Evolutionary conservation across 2,888 invertebrate species (phyloP).

Genomic region (Nephrotoma guestfalica): DNA sequence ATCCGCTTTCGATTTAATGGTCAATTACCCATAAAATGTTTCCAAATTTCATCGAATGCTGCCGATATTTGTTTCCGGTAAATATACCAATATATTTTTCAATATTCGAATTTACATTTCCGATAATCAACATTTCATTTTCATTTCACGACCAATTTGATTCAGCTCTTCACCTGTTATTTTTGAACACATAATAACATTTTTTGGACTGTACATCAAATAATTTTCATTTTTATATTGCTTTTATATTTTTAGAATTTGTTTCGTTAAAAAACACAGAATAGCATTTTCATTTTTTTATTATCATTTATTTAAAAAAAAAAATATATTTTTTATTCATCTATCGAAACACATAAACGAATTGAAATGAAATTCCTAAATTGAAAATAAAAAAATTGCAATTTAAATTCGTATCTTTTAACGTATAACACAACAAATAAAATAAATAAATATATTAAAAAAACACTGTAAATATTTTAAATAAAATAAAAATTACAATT

Average conservation of each 20-base stretch:
- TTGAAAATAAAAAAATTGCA: not conserved
- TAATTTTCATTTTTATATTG: not conserved
- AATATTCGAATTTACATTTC: not conserved
- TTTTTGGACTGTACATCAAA: not conserved
- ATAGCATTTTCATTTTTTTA: not conserved
- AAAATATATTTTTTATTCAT: not conserved
- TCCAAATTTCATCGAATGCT: not conserved
- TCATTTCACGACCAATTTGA: not conserved
- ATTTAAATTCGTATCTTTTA: not conserved
- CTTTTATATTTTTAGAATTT: not conserved
- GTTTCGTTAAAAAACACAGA: not conserved
- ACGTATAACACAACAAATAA: not conserved
- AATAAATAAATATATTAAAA: not conserved
- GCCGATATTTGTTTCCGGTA: not conserved
- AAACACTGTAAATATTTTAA: not conserved
- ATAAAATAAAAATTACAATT: not conserved
- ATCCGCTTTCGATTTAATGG: no score
- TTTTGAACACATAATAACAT: not conserved
- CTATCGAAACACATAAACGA: not conserved
- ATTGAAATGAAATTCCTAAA: not conserved
- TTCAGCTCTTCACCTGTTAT: not conserved
- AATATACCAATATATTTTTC: not conserved
- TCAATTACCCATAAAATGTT: no score
- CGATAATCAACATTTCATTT: not conserved
- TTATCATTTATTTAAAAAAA: not conserved